Evolutionary conservation across 2,888 invertebrate genomes (phyloP).

Genomic region (Drosophila affinis): DNA sequence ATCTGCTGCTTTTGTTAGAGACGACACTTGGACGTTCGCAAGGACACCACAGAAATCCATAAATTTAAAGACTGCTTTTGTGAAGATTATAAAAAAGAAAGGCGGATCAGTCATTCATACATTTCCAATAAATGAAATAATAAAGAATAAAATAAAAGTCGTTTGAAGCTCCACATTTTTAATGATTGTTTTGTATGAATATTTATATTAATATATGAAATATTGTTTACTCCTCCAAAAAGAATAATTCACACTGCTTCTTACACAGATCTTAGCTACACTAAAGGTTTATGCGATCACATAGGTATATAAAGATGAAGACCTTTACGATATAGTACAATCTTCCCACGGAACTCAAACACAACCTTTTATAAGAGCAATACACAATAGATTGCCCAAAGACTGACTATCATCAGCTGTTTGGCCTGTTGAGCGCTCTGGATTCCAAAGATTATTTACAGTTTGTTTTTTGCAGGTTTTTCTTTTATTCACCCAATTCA

Average conservation of each 20-base stretch:
- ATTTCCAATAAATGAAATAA: no score
- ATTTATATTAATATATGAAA: no score
- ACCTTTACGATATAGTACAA: background rate
- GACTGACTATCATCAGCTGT: conserved; percentile 38
- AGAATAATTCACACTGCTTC: background rate
- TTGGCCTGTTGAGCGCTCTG: conserved; percentile 38
- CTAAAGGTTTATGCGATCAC: background rate
- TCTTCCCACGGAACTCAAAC: background rate
- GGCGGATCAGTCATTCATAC: no score
- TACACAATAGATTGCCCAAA: background rate
- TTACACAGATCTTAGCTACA: background rate
- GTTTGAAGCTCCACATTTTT: no score
- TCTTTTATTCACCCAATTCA: conserved; percentile 61
- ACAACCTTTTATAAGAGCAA: background rate
- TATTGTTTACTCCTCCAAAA: background rate
- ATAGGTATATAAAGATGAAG: background rate
- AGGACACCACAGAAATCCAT: conserved; percentile 76
- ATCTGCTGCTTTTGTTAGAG: conserved; percentile 29
- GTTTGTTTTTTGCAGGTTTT: conserved; percentile 6
- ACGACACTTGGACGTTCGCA: conserved; percentile 65
- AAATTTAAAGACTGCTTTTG: conserved; percentile 70
- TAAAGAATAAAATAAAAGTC: background rate
- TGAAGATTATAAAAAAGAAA: conserved; percentile 38
- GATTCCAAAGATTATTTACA: conserved; percentile 32
- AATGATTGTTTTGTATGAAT: background rate